Evolutionary conservation across 2,888 invertebrate genomes (phyloP), one percentile per base, ranked within the genome.

Genomic region (Megalurothrips usitatus): DNA sequence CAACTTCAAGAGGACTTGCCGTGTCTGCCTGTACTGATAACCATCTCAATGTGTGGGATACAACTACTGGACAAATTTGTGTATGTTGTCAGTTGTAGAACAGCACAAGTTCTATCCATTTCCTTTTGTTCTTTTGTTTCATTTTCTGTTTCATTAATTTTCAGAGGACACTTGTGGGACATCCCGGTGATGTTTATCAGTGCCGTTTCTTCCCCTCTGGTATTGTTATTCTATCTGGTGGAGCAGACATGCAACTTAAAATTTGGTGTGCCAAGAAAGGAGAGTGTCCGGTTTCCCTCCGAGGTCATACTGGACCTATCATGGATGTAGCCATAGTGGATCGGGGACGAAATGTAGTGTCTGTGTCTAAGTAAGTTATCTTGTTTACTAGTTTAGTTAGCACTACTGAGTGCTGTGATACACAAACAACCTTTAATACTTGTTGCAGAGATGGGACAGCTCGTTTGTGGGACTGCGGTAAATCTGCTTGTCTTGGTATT

Each of bases 191-290:
- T 83, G 90, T 92, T 9, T 92, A 93, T 86, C 90, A 89, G 82
- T 91, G 92, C 85, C 87, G 88, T 81, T 92, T 92, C 85, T 94
- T 94, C 84, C 94, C 93, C 48, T 93, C 93, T 23, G 93, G 92
- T 1, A 85, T 91, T 81, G 93, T 93, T 1, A 87, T 92, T 0
- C 85, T 94, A 80, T 91, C 91, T 78, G 92, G 91, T 43, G 93
- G 93, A 14, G 91, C 92, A 58, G 94, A 94, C 87, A 91, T 92
- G 84, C 89, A 90, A 75, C 87, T 92, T 75, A 91, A 91, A 85
- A 89, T 94, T 82, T 94, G 93, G 93, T 92, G 92, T 80, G 92
- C 92, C 0, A 91, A 92, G 84, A 89, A 90, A 48, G 93, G 93
- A 34, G 86, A 89, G 79, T 92, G 92, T 86, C 92, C 92, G 28